phyloP scores from a whole-genome alignment of 2,888 invertebrate species.

The Iselma pallidipennis region DNA sequence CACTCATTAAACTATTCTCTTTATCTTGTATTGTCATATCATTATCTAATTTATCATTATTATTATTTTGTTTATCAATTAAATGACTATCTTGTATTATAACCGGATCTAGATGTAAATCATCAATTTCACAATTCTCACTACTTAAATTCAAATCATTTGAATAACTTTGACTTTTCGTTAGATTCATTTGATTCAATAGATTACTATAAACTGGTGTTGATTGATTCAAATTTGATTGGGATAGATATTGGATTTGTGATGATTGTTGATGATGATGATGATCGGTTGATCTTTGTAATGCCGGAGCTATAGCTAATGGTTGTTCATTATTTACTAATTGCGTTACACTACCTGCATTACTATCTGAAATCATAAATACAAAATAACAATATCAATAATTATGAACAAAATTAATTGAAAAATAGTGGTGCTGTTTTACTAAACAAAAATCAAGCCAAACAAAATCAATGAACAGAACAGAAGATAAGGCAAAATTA shows the following conservation, averaged over 20 bases:
- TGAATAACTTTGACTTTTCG: slow-evolving; percentile 49
- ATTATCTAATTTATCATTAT: slow-evolving; percentile 46
- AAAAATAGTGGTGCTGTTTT: background rate
- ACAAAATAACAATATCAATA: background rate
- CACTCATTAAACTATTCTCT: slow-evolving; percentile 62
- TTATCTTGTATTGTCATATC: slow-evolving; percentile 54
- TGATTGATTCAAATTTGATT: slow-evolving; percentile 49
- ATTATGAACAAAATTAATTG: background rate
- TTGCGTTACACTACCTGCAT: slow-evolving; percentile 69
- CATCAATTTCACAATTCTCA: slow-evolving; percentile 53
- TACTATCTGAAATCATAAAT: slow-evolving; percentile 60
- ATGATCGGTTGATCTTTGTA: slow-evolving; percentile 44
- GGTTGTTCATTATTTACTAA: slow-evolving; percentile 68
- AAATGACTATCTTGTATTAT: slow-evolving; percentile 52
- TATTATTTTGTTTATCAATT: slow-evolving; percentile 32
- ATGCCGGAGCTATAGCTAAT: slow-evolving; percentile 56
- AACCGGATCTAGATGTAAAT: slow-evolving; percentile 61
- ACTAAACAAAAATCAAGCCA: slow-evolving; percentile 4
- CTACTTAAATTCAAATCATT: slow-evolving; percentile 43
- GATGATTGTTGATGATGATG: slow-evolving; percentile 10
- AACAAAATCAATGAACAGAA: no score
- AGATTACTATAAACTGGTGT: slow-evolving; percentile 56
- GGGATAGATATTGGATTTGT: slow-evolving; percentile 51
- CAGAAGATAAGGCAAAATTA: no score
- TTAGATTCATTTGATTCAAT: slow-evolving; percentile 31